Base-by-base conservation (phyloP, 2,888 invertebrate genomes). In the Cosmia trapezina region DNA sequence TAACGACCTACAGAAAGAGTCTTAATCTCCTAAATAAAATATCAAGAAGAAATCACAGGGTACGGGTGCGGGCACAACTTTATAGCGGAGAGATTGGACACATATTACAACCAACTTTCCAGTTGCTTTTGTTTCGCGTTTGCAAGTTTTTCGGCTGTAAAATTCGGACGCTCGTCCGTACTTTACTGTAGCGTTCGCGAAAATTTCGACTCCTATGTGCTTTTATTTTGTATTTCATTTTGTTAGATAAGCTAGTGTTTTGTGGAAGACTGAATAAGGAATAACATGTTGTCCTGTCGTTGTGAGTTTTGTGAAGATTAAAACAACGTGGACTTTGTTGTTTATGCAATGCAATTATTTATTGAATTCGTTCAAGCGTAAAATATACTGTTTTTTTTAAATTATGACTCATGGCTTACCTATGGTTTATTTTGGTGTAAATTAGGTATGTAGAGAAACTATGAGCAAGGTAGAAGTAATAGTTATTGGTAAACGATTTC, bases 21-120 rank as follows among this genome's bases (percentile, higher is more conserved):
- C 92, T 93, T 93, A 92, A 93, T 93, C 90, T 91, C 89, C 90
- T 95, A 93, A 95, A 95, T 95, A 95, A 94, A 94, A 93, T 94
- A 95, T 94, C 92, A 93, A 92, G 92, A 91, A 92, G 93, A 94
- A 95, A 95, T 95, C 95, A 94, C 93, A 90, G 93, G 90, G 89
- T 83, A 68, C 87, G 88, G 84, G 83, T 80, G 84, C 78, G 84
- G 77, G 74, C 70, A 73, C 71, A 88, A 91, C 81, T 93, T 93
- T 93, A 93, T 91, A 86, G 91, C 90, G 83, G 83, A 85, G 83
- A 91, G 90, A 91, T 91, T 89, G 90, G 89, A 91, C 91, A 88
- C 87, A 88, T 89, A 86, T 89, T 88, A 89, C 86, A n/a, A 33
- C 45, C 45, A 73, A 80, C 65, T 80, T 78, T 75, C 12, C 53